These are phyloP conservation scores for Hyperopisus bebe DNA, from an alignment of 2,113 vertebrate species.

Conservation along the genomic window DNA sequence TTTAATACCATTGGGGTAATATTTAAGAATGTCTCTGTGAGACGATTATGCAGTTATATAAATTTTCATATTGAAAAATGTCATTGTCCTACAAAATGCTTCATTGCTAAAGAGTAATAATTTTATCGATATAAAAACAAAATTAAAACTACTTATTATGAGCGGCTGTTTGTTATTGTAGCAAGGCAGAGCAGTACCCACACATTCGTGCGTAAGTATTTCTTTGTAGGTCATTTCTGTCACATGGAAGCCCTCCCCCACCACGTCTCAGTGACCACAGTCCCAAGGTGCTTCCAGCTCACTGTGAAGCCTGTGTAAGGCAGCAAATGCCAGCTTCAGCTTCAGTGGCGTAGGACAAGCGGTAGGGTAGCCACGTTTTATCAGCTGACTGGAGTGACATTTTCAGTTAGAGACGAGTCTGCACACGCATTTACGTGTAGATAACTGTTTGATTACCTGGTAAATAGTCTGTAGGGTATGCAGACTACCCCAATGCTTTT, in stretches of 20 bases:
- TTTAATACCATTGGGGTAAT: conserved; percentile 61
- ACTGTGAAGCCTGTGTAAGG: background rate
- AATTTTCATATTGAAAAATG: conserved; percentile 63
- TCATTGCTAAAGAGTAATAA: background rate
- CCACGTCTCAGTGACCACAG: background rate
- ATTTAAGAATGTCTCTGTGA: conserved; percentile 56
- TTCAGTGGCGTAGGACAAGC: background rate
- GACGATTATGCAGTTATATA: conserved; percentile 50
- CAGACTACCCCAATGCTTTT: background rate
- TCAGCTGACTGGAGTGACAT: background rate
- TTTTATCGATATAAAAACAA: background rate
- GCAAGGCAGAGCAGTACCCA: no score
- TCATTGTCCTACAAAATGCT: conserved; percentile 8
- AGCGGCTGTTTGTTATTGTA: background rate
- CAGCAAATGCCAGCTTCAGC: background rate
- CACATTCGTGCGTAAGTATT: background rate
- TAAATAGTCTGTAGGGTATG: background rate
- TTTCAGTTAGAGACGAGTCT: background rate
- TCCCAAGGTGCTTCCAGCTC: background rate
- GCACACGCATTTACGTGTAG: background rate
- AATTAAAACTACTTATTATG: background rate
- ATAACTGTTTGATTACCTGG: background rate
- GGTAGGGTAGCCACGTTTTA: background rate
- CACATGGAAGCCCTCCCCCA: background rate
- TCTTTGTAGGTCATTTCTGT: background rate